These are phyloP conservation scores for Drosophila repleta DNA, from an alignment of 1,140 invertebrate species.

Conservation along the genomic window DNA sequence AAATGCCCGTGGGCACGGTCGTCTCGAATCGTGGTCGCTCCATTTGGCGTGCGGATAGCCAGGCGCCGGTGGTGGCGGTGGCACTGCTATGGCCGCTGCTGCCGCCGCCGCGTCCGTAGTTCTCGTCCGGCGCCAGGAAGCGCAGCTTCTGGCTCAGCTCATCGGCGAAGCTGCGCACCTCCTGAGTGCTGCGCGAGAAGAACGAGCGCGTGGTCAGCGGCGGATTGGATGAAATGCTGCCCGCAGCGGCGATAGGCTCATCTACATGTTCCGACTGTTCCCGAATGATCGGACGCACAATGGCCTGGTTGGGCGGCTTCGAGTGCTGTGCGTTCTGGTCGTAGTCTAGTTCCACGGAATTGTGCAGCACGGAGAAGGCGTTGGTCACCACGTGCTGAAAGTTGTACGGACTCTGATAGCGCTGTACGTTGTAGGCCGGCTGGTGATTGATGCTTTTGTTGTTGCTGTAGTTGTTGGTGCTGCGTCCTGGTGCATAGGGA, in stretches of 20 bases:
- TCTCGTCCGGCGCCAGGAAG: conserved; percentile 73
- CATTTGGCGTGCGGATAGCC: conserved; percentile 49
- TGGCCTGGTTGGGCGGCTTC: conserved; percentile 85
- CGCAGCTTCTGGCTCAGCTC: conserved; percentile 76
- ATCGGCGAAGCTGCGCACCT: conserved; percentile 72
- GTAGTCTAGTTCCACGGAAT: conserved; percentile 52
- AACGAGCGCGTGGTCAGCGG: conserved; percentile 49
- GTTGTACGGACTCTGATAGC: conserved; percentile 62
- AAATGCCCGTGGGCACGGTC: conserved; percentile 90
- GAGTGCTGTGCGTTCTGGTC: conserved; percentile 17
- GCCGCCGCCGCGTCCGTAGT: conserved; percentile 40
- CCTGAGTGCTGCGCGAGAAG: conserved; percentile 69
- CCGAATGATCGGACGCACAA: conserved; percentile 84
- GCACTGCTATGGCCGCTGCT: conserved; percentile 24
- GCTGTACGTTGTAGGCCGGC: conserved; percentile 52
- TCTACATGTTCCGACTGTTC: conserved; percentile 33
- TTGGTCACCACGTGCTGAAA: conserved; percentile 72
- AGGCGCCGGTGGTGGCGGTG: conserved; percentile 41
- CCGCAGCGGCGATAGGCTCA: conserved; percentile 7
- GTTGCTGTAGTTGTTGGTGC: conserved; percentile 21
- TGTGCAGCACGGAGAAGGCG: conserved; percentile 72
- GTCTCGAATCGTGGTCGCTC: conserved; percentile 88
- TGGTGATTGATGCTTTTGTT: conserved; percentile 20
- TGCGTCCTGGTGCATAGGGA: conserved; percentile 68
- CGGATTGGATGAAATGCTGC: conserved; percentile 19